These are phyloP conservation scores for Nyctalus aviator DNA, from an alignment of 2,797 vertebrate species.

Conservation along the genomic window DNA sequence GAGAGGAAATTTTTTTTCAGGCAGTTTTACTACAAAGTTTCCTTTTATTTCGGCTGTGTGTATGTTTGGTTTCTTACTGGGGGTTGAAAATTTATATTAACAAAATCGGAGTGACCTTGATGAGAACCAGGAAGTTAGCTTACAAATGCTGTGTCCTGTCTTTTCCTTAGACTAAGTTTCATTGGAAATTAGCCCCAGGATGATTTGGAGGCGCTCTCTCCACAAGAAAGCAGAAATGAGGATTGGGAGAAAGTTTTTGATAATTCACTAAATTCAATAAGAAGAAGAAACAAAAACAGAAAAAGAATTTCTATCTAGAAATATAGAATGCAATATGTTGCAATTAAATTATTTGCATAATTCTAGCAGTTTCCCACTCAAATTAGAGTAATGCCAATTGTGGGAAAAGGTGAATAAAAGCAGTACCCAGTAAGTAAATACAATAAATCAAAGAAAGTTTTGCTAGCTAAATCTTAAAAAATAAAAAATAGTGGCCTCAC, in stretches of 20 bases:
- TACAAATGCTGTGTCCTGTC: background rate
- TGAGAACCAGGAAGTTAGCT: background rate
- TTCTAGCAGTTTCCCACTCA: background rate
- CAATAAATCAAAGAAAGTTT: background rate
- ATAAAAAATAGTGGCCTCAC: background rate
- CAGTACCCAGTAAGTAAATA: background rate
- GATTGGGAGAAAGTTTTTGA: background rate
- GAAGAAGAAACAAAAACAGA: background rate
- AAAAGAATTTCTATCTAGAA: background rate
- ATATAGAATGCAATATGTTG: background rate
- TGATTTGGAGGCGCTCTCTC: background rate
- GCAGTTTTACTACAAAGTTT: conserved; percentile 28
- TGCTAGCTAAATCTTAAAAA: conserved; percentile 14
- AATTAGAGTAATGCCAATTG: background rate
- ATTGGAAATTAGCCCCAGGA: conserved; percentile 7
- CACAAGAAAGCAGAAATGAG: background rate
- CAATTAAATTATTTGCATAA: background rate
- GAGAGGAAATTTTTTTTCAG: background rate
- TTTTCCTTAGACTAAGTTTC: conserved; percentile 19
- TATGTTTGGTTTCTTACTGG: background rate
- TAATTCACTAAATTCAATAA: background rate
- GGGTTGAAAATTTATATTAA: background rate
- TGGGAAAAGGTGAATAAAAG: conserved; percentile 1
- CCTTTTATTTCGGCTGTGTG: background rate
- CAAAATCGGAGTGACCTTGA: background rate